phyloP scores from a whole-genome alignment of 1,140 invertebrate species.

The Tetramorium simillimum region DNA sequence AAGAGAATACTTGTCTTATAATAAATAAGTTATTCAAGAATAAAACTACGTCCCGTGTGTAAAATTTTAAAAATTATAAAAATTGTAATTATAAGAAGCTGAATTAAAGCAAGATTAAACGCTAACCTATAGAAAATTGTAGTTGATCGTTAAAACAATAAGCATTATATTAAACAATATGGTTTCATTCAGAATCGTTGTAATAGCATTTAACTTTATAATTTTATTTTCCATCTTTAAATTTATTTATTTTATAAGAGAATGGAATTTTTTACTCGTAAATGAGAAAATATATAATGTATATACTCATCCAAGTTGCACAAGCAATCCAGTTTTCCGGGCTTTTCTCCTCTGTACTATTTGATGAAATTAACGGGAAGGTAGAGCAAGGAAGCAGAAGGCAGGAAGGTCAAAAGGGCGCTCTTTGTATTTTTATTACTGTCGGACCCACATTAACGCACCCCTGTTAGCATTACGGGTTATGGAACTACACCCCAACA shows the following conservation, averaged over 20 bases:
- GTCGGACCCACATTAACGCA: constrained; percentile 68
- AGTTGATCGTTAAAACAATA: not conserved
- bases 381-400: not conserved
- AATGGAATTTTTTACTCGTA: not conserved
- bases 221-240: not conserved
- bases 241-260: not conserved
- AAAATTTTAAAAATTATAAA: not conserved
- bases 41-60: not conserved
- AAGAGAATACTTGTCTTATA: not conserved
- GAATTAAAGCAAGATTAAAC: not conserved
- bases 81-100: not conserved
- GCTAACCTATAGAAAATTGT: not conserved
- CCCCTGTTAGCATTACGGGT: constrained; percentile 64
- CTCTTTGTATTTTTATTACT: constrained; percentile 66
- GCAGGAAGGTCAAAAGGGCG: not conserved
- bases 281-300: not conserved
- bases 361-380: constrained; percentile 57
- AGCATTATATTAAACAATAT: not conserved
- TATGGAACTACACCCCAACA: constrained; percentile 27
- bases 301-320: not conserved
- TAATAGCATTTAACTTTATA: not conserved
- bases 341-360: constrained; percentile 33
- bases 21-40: constrained; percentile 16
- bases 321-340: constrained; percentile 24
- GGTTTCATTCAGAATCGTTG: not conserved